Evolutionary conservation across 1,140 invertebrate species (phyloP).

Genomic region (Penaeus japonicus): DNA sequence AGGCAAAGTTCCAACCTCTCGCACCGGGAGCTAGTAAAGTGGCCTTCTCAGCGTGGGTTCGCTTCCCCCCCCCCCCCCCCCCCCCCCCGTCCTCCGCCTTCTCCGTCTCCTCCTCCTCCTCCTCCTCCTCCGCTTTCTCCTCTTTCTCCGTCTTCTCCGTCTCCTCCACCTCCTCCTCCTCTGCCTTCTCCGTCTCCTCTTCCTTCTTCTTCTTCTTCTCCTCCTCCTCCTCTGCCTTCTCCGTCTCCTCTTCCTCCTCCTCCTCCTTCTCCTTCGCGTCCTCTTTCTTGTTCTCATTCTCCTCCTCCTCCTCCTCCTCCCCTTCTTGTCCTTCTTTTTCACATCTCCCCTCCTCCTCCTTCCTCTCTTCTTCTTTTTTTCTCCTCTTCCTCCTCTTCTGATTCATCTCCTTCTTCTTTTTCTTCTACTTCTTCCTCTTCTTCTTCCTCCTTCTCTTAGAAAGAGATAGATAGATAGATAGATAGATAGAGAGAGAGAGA

Average conservation of each 20-base stretch:
- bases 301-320: not conserved
- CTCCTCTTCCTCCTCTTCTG: not conserved
- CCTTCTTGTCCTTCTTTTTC: not conserved
- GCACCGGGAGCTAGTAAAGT: not conserved
- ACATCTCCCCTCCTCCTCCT: not conserved
- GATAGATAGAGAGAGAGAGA: too few relatives aligned
- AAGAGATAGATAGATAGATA: too few relatives aligned
- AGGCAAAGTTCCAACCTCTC: slow-evolving; percentile 37
- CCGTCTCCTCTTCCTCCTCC: not conserved
- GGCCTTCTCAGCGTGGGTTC: too few relatives aligned
- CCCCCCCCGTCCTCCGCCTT: not conserved
- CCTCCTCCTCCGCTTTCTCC: not conserved
- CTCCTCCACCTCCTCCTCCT: not conserved
- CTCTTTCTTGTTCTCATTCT: not conserved
- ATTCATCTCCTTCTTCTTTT: not conserved
- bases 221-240: not conserved
- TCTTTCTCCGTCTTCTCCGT: not conserved
- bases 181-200: not conserved
- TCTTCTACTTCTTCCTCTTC: not conserved
- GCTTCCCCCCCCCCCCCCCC: not conserved
- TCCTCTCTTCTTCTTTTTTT: slow-evolving; percentile 1
- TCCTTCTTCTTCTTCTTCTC: not conserved
- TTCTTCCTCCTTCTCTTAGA: not conserved
- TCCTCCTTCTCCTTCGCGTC: not conserved
- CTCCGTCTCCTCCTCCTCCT: not conserved